Conservation (phyloP, 2,797 vertebrate species). For the Rhinichthys osculus region DNA sequence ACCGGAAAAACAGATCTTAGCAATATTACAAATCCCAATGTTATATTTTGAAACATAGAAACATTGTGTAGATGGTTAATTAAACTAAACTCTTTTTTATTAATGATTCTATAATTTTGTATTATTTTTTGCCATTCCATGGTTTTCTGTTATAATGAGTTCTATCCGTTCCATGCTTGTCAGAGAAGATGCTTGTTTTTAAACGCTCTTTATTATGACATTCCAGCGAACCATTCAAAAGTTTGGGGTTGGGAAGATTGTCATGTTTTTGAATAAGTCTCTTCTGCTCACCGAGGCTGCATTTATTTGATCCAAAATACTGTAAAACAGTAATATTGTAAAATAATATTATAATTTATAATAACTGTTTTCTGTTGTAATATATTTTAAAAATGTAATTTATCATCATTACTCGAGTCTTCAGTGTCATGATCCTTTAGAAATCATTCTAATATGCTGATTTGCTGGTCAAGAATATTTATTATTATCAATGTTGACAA, state of each 20-base stretch:
- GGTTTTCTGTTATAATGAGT: neutral
- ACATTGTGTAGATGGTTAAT: conserved; percentile 7
- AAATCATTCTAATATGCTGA: neutral
- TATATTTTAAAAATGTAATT: neutral
- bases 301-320: neutral
- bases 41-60: neutral
- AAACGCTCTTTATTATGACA: neutral
- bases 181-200: neutral
- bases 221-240: neutral
- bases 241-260: neutral
- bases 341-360: neutral
- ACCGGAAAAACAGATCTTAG: neutral
- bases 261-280: neutral
- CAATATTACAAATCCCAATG: conserved; percentile 6
- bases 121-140: neutral
- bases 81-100: neutral
- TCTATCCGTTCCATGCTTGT: neutral
- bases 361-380: neutral
- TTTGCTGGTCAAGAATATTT: neutral
- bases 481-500: neutral
- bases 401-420: neutral
- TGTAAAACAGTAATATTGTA: neutral
- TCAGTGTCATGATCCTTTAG: neutral
- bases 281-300: neutral
- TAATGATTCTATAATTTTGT: neutral